phyloP scores from a whole-genome alignment of 2,888 invertebrate genomes.

The Watsonalla cultraria region DNA sequence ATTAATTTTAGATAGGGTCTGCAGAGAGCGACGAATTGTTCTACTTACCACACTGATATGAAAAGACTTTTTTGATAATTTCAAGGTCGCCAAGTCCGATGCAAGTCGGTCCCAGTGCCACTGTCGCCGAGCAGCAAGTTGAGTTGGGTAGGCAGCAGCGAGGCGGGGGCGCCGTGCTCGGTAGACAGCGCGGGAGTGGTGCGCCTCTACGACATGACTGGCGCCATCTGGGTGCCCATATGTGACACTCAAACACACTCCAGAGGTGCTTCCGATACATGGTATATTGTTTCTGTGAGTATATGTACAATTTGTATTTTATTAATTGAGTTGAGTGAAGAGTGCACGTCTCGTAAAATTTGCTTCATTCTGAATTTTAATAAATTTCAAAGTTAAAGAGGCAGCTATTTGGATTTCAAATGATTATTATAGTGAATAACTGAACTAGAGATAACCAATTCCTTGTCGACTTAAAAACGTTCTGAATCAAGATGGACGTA shows the following conservation, averaged over 20 bases:
- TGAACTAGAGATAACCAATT: too few relatives aligned
- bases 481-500: too few relatives aligned
- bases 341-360: too few relatives aligned
- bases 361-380: too few relatives aligned
- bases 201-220: slow-evolving; percentile 82
- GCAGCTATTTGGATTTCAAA: too few relatives aligned
- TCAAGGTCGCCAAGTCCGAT: slow-evolving; percentile 60
- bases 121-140: slow-evolving; percentile 83
- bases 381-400: too few relatives aligned
- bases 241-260: slow-evolving; percentile 84
- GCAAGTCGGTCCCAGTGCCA: slow-evolving; percentile 78
- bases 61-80: not conserved
- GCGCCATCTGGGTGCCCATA: slow-evolving; percentile 89
- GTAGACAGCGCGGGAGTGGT: slow-evolving; percentile 88
- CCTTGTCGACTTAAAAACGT: too few relatives aligned
- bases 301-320: not conserved
- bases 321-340: not conserved
- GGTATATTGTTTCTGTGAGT: slow-evolving; percentile 79
- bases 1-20: too few relatives aligned
- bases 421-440: too few relatives aligned
- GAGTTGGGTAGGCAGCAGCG: slow-evolving; percentile 89
- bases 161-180: slow-evolving; percentile 87
- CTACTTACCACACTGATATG: not conserved
- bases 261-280: slow-evolving; percentile 61
- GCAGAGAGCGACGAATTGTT: not conserved